phyloP scores from a whole-genome alignment of 2,797 vertebrate species.

The Centropyge bicolor region DNA sequence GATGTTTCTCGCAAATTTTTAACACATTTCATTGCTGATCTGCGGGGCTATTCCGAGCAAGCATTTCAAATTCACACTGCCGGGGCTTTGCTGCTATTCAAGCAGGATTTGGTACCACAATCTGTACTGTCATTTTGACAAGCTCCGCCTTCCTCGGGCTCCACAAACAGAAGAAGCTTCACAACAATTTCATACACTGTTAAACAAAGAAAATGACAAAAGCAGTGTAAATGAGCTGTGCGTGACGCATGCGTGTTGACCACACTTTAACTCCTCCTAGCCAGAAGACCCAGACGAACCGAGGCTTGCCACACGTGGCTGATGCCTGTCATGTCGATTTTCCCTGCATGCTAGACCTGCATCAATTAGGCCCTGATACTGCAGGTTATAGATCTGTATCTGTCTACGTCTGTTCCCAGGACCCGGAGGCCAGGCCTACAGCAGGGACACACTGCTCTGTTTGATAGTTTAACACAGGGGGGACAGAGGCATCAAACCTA shows the following conservation, averaged over 20 bases:
- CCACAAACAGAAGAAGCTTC: conserved; percentile 30
- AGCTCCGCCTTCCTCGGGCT: conserved; percentile 62
- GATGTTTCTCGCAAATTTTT: conserved; percentile 76
- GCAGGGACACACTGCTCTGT: conserved; percentile 63
- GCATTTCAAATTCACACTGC: conserved; percentile 74
- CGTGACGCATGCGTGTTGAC: conserved; percentile 49
- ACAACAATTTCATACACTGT: conserved; percentile 65
- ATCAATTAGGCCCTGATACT: conserved; percentile 73
- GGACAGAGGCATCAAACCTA: conserved; percentile 58
- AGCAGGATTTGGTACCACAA: conserved; percentile 60
- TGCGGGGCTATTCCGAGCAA: conserved; percentile 65
- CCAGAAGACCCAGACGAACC: conserved; percentile 60
- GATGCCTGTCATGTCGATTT: conserved; percentile 74
- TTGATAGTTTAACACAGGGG: conserved; percentile 56
- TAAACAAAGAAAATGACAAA: conserved; percentile 72
- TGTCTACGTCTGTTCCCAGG: conserved; percentile 66
- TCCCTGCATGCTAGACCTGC: conserved; percentile 61
- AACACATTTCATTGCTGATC: conserved; percentile 75
- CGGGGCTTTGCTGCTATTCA: conserved; percentile 55
- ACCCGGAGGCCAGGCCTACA: conserved; percentile 57
- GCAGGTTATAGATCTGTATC: conserved; percentile 77
- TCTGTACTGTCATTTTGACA: conserved; percentile 67
- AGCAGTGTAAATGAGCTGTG: conserved; percentile 56
- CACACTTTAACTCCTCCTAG: conserved; percentile 52
- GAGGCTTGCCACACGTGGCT: conserved; percentile 73